phyloP scores from a whole-genome alignment of 2,888 invertebrate species.

The Drosophila conformis region DNA sequence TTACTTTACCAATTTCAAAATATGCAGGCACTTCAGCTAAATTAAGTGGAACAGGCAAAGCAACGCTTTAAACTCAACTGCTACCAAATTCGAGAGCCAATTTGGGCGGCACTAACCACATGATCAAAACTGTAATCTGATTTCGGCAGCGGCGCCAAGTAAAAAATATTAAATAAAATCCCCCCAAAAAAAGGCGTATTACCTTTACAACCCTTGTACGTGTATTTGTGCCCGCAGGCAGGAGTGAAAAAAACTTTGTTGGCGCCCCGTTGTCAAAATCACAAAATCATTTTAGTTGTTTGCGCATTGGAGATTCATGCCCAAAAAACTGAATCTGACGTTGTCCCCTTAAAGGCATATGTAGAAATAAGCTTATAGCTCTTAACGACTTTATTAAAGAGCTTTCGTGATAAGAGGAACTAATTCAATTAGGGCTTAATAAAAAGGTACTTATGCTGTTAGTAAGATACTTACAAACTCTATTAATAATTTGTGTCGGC shows the following conservation, averaged over 20 bases:
- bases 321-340: slow-evolving; percentile 32
- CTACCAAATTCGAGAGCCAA: slow-evolving; percentile 7
- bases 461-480: not conserved
- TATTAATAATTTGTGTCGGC: not conserved
- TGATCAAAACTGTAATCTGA: slow-evolving; percentile 25
- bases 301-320: slow-evolving; percentile 38
- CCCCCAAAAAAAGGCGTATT: slow-evolving; percentile 17
- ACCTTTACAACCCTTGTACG: slow-evolving; percentile 31
- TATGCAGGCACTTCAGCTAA: not conserved
- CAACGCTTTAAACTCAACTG: not conserved
- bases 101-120: slow-evolving; percentile 3
- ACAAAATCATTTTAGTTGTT: slow-evolving; percentile 59
- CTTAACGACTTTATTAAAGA: not conserved
- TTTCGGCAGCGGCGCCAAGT: slow-evolving; percentile 10
- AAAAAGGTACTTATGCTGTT: slow-evolving; percentile 1
- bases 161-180: not conserved
- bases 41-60: slow-evolving; percentile 7
- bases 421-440: slow-evolving; percentile 18
- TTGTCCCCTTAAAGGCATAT: slow-evolving; percentile 15
- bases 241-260: slow-evolving; percentile 39
- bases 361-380: slow-evolving; percentile 21
- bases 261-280: slow-evolving; percentile 52
- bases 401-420: slow-evolving; percentile 7
- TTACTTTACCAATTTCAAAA: not conserved
- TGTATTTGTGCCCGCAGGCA: slow-evolving; percentile 44